These are phyloP conservation scores for Pavo muticus DNA, from an alignment of 2,113 vertebrate species.

Conservation along the genomic window DNA sequence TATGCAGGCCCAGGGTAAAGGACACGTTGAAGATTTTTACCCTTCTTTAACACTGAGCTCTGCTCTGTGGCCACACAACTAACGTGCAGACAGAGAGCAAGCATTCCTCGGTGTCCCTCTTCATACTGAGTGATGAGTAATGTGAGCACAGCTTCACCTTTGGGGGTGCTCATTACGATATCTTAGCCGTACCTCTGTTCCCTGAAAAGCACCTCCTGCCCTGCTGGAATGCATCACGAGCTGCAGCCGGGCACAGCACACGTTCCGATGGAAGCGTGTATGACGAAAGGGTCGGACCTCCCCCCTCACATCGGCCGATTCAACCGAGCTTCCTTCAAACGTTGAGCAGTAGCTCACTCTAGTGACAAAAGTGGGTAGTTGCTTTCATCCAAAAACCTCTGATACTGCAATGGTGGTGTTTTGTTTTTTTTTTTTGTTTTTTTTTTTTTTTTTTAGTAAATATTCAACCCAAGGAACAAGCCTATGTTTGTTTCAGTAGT, in stretches of 20 bases:
- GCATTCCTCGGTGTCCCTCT: background rate
- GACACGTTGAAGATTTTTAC: background rate
- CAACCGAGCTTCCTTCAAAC: background rate
- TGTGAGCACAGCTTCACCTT: background rate
- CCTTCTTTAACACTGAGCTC: background rate
- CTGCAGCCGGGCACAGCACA: background rate
- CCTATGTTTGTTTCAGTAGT: rapidly evolving
- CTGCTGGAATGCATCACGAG: background rate
- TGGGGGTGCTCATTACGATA: background rate
- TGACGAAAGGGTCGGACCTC: rapidly evolving
- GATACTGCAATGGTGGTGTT: background rate
- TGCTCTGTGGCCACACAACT: background rate
- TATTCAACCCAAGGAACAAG: rapidly evolving
- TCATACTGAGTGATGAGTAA: background rate
- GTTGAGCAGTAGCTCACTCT: constrained; percentile 71
- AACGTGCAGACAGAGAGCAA: background rate
- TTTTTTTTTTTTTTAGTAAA: rapidly evolving
- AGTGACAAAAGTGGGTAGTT: background rate
- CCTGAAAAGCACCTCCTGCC: background rate
- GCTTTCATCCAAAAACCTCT: background rate
- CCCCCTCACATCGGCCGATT: too few species aligned
- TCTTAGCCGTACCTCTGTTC: background rate
- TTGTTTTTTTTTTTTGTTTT: rapidly evolving
- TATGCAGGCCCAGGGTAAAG: background rate
- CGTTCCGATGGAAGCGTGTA: rapidly evolving